Percentiles rank a stretch among this genome's conserved stretches.
Evolutionary conservation across 2,797 vertebrate genomes (phyloP).

Genomic region (Anguilla megastoma): DNA sequence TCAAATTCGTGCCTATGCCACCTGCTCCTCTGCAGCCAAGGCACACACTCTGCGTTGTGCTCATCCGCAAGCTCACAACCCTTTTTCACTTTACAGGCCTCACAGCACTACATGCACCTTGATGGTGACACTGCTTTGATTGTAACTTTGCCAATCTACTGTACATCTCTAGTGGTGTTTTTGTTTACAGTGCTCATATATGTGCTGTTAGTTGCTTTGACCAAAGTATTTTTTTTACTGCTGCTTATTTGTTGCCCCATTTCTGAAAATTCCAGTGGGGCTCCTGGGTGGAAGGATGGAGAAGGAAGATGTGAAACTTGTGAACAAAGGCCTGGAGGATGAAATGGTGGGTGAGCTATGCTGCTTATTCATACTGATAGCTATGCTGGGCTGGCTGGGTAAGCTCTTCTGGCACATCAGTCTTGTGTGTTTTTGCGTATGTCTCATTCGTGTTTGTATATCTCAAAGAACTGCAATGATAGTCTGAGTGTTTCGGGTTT

Average conservation of each 20-base stretch:
- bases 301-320: slow-evolving; percentile 76
- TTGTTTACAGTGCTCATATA: no score
- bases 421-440: neutral
- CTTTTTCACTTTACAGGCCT: no score
- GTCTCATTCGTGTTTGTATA: neutral
- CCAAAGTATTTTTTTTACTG: neutral
- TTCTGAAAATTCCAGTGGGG: neutral
- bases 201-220: no score
- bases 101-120: no score
- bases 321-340: slow-evolving; percentile 86
- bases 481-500: neutral
- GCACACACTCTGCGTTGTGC: no score
- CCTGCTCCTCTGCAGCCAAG: no score
- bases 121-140: no score
- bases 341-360: slow-evolving; percentile 81
- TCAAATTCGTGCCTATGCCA: no score
- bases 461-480: neutral
- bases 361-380: neutral
- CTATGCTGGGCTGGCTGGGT: neutral
- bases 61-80: no score
- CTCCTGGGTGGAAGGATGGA: slow-evolving; percentile 71
- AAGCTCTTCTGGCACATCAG: neutral
- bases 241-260: neutral
- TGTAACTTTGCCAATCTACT: no score
- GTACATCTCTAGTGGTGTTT: no score